A percentile compares a stretch with the other conserved stretches of the same genome.
Evolutionary conservation across 2,888 invertebrate species (phyloP).

Genomic region (Macrosiphum euphorbiae): DNA sequence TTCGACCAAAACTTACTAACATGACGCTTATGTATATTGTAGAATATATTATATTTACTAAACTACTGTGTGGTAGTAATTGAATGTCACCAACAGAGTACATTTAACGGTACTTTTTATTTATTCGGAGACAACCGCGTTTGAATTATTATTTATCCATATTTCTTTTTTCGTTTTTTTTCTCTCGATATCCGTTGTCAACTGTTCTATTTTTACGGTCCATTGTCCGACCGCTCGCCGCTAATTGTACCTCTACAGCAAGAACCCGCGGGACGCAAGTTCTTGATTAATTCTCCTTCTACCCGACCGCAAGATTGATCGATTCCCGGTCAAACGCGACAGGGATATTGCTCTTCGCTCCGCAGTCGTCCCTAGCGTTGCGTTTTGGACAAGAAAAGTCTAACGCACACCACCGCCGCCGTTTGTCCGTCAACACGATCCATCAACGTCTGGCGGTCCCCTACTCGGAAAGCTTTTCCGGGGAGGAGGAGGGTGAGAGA

Average conservation of each 20-base stretch:
- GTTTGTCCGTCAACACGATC: conserved; percentile 64
- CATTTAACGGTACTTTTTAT: not conserved
- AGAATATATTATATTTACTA: not conserved
- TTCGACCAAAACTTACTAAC: not conserved
- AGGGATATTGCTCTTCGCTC: conserved; percentile 27
- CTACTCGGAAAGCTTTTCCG: conserved; percentile 41
- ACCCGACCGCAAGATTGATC: conserved; percentile 60
- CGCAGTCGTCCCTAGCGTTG: not conserved
- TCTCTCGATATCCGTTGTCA: not conserved
- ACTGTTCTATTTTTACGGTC: conserved; percentile 36
- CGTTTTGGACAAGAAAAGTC: conserved; percentile 62
- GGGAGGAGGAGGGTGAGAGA: conserved; percentile 11
- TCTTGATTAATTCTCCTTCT: conserved; percentile 60
- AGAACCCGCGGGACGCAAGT: not conserved
- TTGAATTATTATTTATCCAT: not conserved
- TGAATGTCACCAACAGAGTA: not conserved
- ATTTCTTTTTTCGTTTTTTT: not conserved
- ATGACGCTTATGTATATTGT: not conserved
- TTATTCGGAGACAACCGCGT: not conserved
- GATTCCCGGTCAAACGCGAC: conserved; percentile 60
- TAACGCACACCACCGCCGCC: conserved; percentile 25
- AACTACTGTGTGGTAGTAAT: not conserved
- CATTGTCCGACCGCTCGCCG: conserved; percentile 12
- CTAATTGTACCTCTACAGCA: conserved; percentile 42
- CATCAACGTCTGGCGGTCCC: conserved; percentile 56